Percentiles rank a stretch among this genome's conserved stretches.
phyloP scores from a whole-genome alignment of 2,888 invertebrate species.

The Eurytoma adleriae region DNA sequence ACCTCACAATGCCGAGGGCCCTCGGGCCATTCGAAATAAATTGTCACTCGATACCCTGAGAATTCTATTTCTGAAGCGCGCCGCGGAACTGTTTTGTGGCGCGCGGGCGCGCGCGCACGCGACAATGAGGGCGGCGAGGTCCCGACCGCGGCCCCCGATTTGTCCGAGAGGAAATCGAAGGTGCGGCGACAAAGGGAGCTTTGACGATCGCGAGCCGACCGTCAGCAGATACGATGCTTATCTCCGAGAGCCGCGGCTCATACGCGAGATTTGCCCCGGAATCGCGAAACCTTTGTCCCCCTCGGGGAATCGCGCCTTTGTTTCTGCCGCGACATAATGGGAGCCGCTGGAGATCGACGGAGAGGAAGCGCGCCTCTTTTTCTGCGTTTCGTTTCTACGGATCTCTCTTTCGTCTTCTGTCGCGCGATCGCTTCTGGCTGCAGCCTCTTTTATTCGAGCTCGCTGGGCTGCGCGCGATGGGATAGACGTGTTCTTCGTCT shows the following conservation, averaged over 20 bases:
- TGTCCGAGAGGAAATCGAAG: neutral
- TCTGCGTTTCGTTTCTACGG: conserved; percentile 32
- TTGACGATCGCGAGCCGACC: conserved; percentile 10
- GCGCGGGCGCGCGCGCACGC: neutral
- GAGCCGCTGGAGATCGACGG: neutral
- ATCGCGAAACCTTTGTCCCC: conserved; percentile 12
- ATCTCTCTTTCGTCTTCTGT: conserved; percentile 43
- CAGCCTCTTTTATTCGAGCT: neutral
- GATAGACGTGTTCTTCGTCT: neutral
- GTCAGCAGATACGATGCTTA: conserved; percentile 55
- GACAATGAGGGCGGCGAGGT: conserved; percentile 42
- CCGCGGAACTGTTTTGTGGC: conserved; percentile 53
- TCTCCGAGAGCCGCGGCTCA: conserved; percentile 8
- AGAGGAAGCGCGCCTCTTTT: conserved; percentile 4
- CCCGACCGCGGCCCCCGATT: too few relatives aligned
- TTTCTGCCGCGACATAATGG: neutral
- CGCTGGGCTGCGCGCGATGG: neutral
- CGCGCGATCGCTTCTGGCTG: neutral
- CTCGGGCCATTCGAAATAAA: conserved; percentile 68
- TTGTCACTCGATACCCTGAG: conserved; percentile 75
- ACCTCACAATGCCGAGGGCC: conserved; percentile 56
- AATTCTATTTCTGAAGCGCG: conserved; percentile 70
- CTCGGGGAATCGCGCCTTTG: conserved; percentile 26
- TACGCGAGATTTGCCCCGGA: conserved; percentile 20
- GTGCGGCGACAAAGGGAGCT: neutral